Percentiles rank a stretch among this genome's conserved stretches.
Conservation (phyloP, 2,888 invertebrate species). For the Geophilus truncorum region DNA sequence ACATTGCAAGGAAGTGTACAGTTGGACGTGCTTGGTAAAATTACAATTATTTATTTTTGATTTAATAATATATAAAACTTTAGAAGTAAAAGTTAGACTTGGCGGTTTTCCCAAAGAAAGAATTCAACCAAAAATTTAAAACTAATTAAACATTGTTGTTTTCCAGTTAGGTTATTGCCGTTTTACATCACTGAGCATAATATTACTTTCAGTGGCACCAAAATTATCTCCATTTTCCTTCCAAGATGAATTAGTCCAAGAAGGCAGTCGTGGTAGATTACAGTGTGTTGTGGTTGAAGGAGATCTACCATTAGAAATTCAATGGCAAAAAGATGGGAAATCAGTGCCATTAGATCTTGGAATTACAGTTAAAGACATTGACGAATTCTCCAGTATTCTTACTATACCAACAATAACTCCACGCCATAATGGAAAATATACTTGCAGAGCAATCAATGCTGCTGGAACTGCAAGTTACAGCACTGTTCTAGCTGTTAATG, state of each 20-base stretch:
- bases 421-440: not conserved
- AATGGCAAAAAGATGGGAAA: not conserved
- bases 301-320: not conserved
- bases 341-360: not conserved
- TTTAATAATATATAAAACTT: no score
- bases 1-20: not conserved
- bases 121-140: no score
- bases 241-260: constrained; percentile 5
- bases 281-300: not conserved
- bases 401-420: not conserved
- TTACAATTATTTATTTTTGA: not conserved
- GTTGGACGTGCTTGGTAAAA: not conserved
- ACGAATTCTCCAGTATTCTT: constrained; percentile 5
- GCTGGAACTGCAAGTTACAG: not conserved
- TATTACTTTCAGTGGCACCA: not conserved
- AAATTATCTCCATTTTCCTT: not conserved
- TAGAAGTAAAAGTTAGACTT: no score
- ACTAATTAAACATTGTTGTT: no score
- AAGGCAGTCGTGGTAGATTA: not conserved
- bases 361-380: not conserved
- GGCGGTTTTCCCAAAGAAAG: no score
- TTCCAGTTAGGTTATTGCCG: no score
- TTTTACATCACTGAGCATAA: no score
- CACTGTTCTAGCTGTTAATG: not conserved
- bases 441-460: not conserved